A percentile compares a stretch with the other conserved stretches of the same genome.
Conservation (phyloP, 2,113 vertebrate species). For the Chloebia gouldiae region DNA sequence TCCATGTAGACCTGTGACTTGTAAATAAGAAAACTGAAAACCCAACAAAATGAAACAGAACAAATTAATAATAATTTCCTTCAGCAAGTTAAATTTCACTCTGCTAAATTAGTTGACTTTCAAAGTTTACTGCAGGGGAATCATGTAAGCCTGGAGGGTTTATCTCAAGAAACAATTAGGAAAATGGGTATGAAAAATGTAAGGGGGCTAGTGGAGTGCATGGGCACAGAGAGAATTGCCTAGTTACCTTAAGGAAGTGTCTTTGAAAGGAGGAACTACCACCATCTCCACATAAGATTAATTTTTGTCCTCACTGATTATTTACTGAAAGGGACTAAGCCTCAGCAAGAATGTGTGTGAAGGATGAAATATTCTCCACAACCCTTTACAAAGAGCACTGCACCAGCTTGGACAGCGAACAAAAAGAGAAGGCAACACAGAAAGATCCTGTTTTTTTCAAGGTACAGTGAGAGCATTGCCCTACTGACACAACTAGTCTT, state of each 20-base stretch:
- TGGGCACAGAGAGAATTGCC: neutral
- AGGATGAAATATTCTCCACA: neutral
- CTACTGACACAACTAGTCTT: neutral
- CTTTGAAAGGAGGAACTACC: neutral
- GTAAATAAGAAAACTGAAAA: neutral
- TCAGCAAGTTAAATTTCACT: conserved; percentile 55
- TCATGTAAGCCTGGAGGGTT: neutral
- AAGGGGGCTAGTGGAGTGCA: neutral
- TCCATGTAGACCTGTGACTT: neutral
- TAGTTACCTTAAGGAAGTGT: neutral
- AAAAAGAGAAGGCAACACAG: neutral
- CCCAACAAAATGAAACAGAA: conserved; percentile 20
- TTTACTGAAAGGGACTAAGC: neutral
- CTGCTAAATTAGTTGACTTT: conserved; percentile 56
- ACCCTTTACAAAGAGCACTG: neutral
- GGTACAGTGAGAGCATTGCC: neutral
- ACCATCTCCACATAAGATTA: neutral
- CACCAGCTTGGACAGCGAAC: neutral
- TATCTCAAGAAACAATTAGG: conserved; percentile 37
- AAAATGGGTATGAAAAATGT: conserved; percentile 1
- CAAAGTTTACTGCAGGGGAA: conserved; percentile 12
- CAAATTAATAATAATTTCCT: conserved; percentile 49
- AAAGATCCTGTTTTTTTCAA: neutral
- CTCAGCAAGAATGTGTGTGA: neutral
- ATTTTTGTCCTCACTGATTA: neutral